phyloP scores from a whole-genome alignment of 1,140 invertebrate genomes.

The Vanessa tameamea region DNA sequence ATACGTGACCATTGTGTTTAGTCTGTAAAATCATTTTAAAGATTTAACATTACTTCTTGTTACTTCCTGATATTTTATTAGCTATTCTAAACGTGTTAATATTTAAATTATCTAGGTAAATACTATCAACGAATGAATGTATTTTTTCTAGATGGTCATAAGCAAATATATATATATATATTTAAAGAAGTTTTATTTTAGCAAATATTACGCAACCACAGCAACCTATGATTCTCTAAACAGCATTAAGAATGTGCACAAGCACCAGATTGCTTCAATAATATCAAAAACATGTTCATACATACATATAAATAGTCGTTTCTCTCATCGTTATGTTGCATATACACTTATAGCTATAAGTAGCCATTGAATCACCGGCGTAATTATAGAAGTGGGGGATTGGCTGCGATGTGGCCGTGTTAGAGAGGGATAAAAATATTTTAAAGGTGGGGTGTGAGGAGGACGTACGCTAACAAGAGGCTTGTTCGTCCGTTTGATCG shows the following conservation, averaged over 20 bases:
- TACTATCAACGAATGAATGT: too few relatives aligned
- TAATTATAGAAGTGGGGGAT: conserved; percentile 81
- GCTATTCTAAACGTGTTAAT: not conserved
- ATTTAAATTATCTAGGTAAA: too few relatives aligned
- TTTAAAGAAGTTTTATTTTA: not conserved
- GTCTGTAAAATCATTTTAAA: too few relatives aligned
- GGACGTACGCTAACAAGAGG: conserved; percentile 74
- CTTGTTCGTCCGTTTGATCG: conserved; percentile 79
- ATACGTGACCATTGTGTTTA: not conserved
- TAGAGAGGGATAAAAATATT: conserved; percentile 55
- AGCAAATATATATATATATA: too few relatives aligned
- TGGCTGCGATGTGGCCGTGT: conserved; percentile 74
- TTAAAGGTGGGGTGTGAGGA: conserved; percentile 49
- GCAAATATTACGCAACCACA: not conserved
- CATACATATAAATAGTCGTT: conserved; percentile 67
- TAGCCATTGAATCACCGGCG: conserved; percentile 80
- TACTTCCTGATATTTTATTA: not conserved
- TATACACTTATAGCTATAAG: conserved; percentile 74
- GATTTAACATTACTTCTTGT: not conserved
- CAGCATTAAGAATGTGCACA: conserved; percentile 35
- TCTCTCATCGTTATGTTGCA: conserved; percentile 74
- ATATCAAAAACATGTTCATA: conserved; percentile 63
- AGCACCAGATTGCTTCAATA: conserved; percentile 56
- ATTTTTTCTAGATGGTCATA: too few relatives aligned
- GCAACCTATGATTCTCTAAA: conserved; percentile 4